phyloP scores from a whole-genome alignment of 2,888 invertebrate species.

The Drosophila paramelanica region DNA sequence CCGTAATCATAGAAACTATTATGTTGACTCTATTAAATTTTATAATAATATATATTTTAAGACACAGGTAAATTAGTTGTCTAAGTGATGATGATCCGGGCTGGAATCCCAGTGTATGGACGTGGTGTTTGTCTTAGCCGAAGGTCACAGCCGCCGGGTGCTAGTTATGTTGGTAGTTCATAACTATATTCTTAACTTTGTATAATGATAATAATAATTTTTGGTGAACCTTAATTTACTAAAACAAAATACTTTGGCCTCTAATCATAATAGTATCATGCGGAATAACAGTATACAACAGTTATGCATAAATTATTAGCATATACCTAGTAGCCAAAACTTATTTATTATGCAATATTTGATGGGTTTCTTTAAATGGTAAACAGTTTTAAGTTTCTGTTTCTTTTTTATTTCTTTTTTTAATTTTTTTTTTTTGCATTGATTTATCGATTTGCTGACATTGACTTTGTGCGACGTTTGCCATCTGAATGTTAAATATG shows the following conservation, averaged over 20 bases:
- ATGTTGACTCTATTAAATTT: too few relatives aligned
- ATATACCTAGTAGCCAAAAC: slow-evolving; percentile 13
- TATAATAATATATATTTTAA: too few relatives aligned
- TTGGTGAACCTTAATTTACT: too few relatives aligned
- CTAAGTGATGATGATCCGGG: too few relatives aligned
- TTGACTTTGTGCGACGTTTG: slow-evolving; percentile 56
- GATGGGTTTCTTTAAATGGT: slow-evolving; percentile 22
- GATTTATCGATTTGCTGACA: slow-evolving; percentile 47
- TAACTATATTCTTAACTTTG: too few relatives aligned
- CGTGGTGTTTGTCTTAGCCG: too few relatives aligned
- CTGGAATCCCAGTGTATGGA: too few relatives aligned
- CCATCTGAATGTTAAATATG: slow-evolving; percentile 39
- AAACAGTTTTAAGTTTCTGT: slow-evolving; percentile 17
- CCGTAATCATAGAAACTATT: too few relatives aligned
- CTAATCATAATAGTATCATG: not conserved
- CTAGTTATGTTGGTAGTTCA: too few relatives aligned
- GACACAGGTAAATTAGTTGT: too few relatives aligned
- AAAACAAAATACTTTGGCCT: slow-evolving; percentile 19
- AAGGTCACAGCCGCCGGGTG: too few relatives aligned
- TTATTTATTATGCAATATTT: slow-evolving; percentile 55
- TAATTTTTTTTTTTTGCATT: slow-evolving; percentile 25
- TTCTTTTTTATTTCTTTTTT: slow-evolving; percentile 6
- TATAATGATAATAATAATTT: too few relatives aligned
- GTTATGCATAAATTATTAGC: slow-evolving; percentile 56
- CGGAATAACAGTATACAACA: slow-evolving; percentile 56